Evolutionary conservation across 2,888 invertebrate genomes (phyloP).

Genomic region (Embidobia sp.): DNA sequence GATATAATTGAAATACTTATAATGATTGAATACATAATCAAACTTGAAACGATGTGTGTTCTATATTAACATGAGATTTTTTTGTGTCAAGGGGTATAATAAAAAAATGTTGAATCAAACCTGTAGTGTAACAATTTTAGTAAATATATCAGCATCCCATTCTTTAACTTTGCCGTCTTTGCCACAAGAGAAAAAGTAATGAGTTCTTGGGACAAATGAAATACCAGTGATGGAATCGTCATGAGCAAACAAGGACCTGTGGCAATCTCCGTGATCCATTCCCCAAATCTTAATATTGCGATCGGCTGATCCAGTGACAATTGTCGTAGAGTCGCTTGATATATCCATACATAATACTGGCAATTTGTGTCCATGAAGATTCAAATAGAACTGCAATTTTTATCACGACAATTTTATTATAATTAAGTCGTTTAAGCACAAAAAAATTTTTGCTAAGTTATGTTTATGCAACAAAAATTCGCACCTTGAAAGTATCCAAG

Average conservation of each 20-base stretch:
- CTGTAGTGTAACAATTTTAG: conserved; percentile 93
- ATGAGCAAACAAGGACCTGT: conserved; percentile 96
- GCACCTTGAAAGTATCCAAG: conserved; percentile 94
- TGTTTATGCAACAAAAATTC: no score
- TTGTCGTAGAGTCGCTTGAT: conserved; percentile 91
- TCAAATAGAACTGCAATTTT: conserved; percentile 86
- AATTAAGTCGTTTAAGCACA: no score
- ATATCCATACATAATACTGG: conserved; percentile 97
- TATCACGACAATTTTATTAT: conserved; percentile 26
- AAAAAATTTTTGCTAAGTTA: conserved; percentile 77
- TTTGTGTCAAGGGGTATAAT: neutral
- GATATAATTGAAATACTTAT: neutral
- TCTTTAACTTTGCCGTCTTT: conserved; percentile 97
- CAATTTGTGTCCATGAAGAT: conserved; percentile 97
- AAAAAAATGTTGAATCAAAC: conserved; percentile 80
- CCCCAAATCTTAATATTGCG: conserved; percentile 99
- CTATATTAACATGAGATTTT: no score
- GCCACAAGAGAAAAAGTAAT: conserved; percentile 95
- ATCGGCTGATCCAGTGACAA: conserved; percentile 97
- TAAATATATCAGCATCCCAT: conserved; percentile 97
- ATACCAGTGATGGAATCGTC: conserved; percentile 96
- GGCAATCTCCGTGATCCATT: conserved; percentile 99
- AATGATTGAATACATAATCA: no score
- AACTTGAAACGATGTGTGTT: no score
- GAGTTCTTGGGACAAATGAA: conserved; percentile 94